Evolutionary conservation across 2,113 vertebrate genomes (phyloP), one percentile per base, ranked within the genome.

Genomic region (Lonchura striata): DNA sequence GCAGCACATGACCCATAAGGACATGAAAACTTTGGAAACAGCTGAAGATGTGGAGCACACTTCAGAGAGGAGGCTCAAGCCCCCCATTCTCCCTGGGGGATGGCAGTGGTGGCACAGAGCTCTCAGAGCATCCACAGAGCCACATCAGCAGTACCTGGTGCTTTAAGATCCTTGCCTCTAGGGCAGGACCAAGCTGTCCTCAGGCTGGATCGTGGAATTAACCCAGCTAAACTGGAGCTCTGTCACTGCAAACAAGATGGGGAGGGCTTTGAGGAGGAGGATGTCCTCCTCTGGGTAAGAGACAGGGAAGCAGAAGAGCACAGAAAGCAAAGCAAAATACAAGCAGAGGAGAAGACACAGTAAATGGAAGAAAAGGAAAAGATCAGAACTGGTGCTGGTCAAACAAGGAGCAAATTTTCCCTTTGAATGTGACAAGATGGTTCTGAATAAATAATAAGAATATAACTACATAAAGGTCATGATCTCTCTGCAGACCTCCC

Each of bases 41-140:
- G 39, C 24, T 44, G 16, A 63, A 49, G 31, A 31, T 0, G 6
- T 66, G 30, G 23, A 22, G 16, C 2, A 13, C 2, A 0, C 14
- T 35, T 42, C 6, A 35, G 49, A 86, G 27, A 20, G 42, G 22
- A 49, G 46, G 42, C 37, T 86, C 41, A 47, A 30, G 11, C 6
- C 75, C 30, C 22, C 46, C 60, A 1, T 3, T 21, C 12, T 60
- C 37, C 24, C 46, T 21, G 56, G 39, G 65, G 53, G 25, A 19
- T 20, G 6, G 44, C 61, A 42, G 76, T 5, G 35, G 61, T 23
- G n/a, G 65, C 64, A 72, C 57, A 42, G 59, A 81, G 64, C 41
- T 76, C 77, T 47, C 59, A 74, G 9, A 60, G 60, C 74, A 70
- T 1, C 59, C 85, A 4, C 0, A 1, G 13, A 69, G 42, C 41